Conservation (phyloP, 2,113 vertebrate genomes). For the Chiloscyllium plagiosum region DNA sequence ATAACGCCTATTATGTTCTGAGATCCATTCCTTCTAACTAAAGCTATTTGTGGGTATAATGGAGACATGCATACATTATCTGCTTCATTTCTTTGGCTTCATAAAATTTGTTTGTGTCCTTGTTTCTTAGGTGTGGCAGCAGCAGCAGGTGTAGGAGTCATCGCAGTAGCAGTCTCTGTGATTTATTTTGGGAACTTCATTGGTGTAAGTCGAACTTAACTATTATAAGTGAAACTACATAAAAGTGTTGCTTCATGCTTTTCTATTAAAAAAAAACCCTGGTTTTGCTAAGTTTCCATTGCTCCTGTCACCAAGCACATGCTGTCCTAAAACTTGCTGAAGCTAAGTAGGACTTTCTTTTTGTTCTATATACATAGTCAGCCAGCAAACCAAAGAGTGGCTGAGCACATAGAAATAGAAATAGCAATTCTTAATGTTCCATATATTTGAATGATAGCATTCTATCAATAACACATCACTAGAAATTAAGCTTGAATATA, state of each 20-base stretch:
- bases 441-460: not conserved
- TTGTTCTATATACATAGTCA: not conserved
- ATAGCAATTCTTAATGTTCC: not conserved
- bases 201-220: not conserved
- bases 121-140: conserved; percentile 54
- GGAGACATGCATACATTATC: not conserved
- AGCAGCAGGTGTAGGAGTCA: conserved; percentile 53
- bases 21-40: not conserved
- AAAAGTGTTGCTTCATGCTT: conserved; percentile 38
- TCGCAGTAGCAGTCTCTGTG: conserved; percentile 58
- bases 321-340: conserved; percentile 42
- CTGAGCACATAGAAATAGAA: not conserved
- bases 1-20: not conserved
- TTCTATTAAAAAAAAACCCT: conserved; percentile 37
- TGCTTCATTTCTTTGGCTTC: not conserved
- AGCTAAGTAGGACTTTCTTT: conserved; percentile 22
- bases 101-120: not conserved
- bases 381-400: not conserved
- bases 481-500: not conserved
- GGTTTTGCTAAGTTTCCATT: conserved; percentile 42
- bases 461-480: not conserved
- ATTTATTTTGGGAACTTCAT: conserved; percentile 58
- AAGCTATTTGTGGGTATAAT: not conserved
- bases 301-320: conserved; percentile 40
- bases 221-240: conserved; percentile 43